phyloP scores from a whole-genome alignment of 2,888 invertebrate genomes.

The Ormyrus rosae region DNA sequence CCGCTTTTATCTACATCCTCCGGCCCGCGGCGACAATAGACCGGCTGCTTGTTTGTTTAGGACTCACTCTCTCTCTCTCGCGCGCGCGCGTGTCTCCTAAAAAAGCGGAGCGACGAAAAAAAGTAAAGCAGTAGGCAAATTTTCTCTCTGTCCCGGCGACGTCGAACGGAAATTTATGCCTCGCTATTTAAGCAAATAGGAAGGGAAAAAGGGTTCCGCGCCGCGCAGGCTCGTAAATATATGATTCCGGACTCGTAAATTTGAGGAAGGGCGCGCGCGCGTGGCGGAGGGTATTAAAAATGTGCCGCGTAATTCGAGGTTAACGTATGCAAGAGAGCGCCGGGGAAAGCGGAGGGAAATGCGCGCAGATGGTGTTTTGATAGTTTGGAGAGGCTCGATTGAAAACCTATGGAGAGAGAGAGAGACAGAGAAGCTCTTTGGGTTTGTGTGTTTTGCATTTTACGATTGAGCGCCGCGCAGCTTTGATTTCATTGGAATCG shows the following conservation, averaged over 20 bases:
- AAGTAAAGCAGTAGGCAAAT: constrained; percentile 40
- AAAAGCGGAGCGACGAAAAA: neutral
- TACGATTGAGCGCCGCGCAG: no score
- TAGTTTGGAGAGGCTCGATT: constrained; percentile 30
- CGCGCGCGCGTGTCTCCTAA: neutral
- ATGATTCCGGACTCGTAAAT: constrained; percentile 44
- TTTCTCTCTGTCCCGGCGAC: constrained; percentile 14
- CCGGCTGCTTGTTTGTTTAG: constrained; percentile 55
- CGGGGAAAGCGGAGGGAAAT: constrained; percentile 8
- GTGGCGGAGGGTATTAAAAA: neutral
- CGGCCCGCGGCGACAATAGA: neutral
- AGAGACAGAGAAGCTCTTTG: no score
- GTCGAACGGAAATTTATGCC: constrained; percentile 53
- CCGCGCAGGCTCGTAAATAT: constrained; percentile 37
- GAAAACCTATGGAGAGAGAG: neutral
- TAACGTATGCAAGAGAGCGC: neutral
- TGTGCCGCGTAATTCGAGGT: neutral
- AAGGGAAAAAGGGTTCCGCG: constrained; percentile 31
- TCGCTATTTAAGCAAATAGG: constrained; percentile 42
- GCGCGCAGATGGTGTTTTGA: constrained; percentile 41
- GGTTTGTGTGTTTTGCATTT: no score
- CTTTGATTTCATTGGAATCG: no score
- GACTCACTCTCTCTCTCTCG: constrained; percentile 14
- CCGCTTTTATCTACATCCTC: constrained; percentile 33
- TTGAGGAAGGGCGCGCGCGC: constrained; percentile 16